Percentiles rank a stretch among this genome's conserved stretches.
Evolutionary conservation across 2,888 invertebrate species (phyloP).

Genomic region (Adelphocoris suturalis): DNA sequence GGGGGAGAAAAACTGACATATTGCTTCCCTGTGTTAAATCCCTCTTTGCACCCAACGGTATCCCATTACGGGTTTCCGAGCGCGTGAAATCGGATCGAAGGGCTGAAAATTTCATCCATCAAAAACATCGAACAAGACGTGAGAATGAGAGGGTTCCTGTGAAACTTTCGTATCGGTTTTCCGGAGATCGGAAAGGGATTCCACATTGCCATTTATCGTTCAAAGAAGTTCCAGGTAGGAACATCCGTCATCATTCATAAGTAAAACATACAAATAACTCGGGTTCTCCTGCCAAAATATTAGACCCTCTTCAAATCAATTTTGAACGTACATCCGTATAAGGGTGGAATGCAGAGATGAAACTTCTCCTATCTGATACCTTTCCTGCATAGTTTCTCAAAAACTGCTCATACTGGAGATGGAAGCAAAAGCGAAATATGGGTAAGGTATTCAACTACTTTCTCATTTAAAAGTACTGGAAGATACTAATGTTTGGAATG

Average conservation of each 20-base stretch:
- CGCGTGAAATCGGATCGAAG: constrained; percentile 25
- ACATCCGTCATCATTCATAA: constrained; percentile 1
- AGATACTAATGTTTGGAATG: no score
- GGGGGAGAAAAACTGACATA: neutral
- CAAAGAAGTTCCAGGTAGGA: neutral
- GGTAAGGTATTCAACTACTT: no score
- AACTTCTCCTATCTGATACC: no score
- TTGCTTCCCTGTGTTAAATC: constrained; percentile 10
- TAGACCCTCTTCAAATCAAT: no score
- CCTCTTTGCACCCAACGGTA: neutral
- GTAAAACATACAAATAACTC: no score
- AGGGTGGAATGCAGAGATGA: no score
- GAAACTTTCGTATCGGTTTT: neutral
- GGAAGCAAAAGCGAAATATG: no score
- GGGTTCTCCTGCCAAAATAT: no score
- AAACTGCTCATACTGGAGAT: no score
- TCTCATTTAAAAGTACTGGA: no score
- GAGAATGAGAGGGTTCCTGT: constrained; percentile 20
- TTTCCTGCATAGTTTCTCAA: no score
- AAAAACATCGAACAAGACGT: constrained; percentile 24
- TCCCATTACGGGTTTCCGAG: constrained; percentile 21
- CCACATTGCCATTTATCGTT: neutral
- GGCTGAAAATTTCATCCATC: constrained; percentile 34
- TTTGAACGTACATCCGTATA: no score
- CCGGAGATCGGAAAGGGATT: neutral